A percentile compares a stretch with the other conserved stretches of the same genome.
Evolutionary conservation across 2,113 vertebrate species (phyloP).

Genomic region (Marmota flaviventris): DNA sequence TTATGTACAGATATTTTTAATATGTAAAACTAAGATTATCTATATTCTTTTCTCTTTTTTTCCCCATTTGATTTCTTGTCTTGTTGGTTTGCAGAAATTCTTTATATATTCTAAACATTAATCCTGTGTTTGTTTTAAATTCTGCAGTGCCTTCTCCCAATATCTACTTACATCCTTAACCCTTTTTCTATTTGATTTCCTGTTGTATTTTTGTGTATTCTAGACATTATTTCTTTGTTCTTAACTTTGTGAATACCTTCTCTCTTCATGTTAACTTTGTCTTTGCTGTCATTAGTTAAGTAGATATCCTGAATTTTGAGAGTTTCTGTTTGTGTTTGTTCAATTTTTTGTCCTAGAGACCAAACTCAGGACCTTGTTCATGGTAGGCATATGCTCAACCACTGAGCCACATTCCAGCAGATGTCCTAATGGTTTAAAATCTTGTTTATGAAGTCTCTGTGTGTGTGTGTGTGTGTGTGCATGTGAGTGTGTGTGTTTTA

Average conservation of each 20-base stretch:
- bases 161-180: background rate
- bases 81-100: background rate
- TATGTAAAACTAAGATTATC: background rate
- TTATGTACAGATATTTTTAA: background rate
- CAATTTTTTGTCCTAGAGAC: background rate
- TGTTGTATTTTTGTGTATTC: background rate
- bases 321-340: background rate
- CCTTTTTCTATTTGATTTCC: background rate
- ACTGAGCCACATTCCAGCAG: background rate
- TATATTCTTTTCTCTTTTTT: background rate
- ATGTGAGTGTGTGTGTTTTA: too few species aligned
- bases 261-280: slow-evolving; percentile 36
- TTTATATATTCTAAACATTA: background rate
- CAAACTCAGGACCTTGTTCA: background rate
- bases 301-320: background rate
- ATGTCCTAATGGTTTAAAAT: background rate
- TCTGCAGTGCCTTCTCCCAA: background rate
- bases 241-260: background rate
- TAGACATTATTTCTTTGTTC: slow-evolving; percentile 8
- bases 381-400: background rate
- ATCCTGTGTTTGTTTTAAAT: background rate
- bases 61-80: background rate
- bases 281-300: slow-evolving; percentile 24
- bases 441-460: slow-evolving; percentile 14
- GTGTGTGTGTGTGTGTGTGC: too few species aligned